Evolutionary conservation across 2,888 invertebrate genomes (phyloP), one percentile per base, ranked within the genome.

Genomic region (Volucella bombylans): DNA sequence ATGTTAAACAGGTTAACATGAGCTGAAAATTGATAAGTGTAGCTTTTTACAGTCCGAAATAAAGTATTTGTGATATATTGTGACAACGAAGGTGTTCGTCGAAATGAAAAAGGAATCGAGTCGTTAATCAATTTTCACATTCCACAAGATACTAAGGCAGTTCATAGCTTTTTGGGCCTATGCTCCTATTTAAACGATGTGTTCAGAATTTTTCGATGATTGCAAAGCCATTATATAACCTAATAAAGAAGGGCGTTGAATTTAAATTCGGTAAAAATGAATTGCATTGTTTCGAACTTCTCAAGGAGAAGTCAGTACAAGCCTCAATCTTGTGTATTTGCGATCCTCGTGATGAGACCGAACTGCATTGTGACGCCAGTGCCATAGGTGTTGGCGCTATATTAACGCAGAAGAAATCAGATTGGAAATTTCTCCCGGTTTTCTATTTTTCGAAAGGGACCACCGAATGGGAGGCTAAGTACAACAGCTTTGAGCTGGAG

Each of bases 281-380:
- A 47, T 12, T 47, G n/a, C 14, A 23, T 23, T 74, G 78, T 64
- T 78, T 83, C 65, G 65, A 69, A 47, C 41, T 43, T n/a, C n/a
- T n/a, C n/a, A n/a, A n/a, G n/a, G n/a, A n/a, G n/a, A n/a, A n/a
- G n/a, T n/a, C n/a, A n/a, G 85, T 9, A 18, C 18, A 18, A 18
- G 18, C 18, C 91, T 88, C 68, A 87, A 88, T 41, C 89, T 18
- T 18, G 18, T 18, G 1, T 18, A 1, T 18, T 18, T 18, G 1
- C 1, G 18, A 18, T 18, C 18, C 89, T 0, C 61, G 76, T 8
- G 72, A 86, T 14, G 88, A 89, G 50, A 90, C 90, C 6, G 89
- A 90, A 76, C 71, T 90, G 50, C 90, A 91, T 62, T 89, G 88
- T 31, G 90, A 91, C 83, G 90, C 89, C 3, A 89, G 89, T 74